A percentile compares a stretch with the other conserved stretches of the same genome.
Conservation (phyloP, 1,140 invertebrate genomes). For the Psix sp. region DNA sequence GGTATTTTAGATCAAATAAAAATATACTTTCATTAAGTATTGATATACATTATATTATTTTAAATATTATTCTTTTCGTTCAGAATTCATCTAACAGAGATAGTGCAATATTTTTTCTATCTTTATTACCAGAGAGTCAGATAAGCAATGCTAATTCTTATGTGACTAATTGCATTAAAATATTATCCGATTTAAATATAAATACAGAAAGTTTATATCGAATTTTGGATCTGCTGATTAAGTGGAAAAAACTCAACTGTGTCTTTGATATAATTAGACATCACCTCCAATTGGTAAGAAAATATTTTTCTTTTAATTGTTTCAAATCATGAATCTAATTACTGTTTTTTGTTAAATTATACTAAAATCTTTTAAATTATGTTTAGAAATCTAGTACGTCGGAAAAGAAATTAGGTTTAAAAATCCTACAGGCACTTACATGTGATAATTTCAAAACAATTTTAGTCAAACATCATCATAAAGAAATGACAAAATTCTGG, state of each 20-base stretch:
- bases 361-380: no score
- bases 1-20: no score
- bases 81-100: constrained; percentile 43
- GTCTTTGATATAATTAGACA: constrained; percentile 29
- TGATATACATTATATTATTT: no score
- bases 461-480: constrained; percentile 39
- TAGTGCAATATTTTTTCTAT: constrained; percentile 54
- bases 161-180: constrained; percentile 11
- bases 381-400: constrained; percentile 11
- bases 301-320: background rate
- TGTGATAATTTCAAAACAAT: constrained; percentile 30
- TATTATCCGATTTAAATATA: constrained; percentile 28
- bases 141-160: constrained; percentile 8
- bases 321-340: background rate
- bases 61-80: background rate
- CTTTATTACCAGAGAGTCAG: constrained; percentile 42
- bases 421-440: constrained; percentile 17
- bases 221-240: constrained; percentile 47
- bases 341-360: background rate
- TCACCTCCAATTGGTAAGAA: background rate
- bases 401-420: constrained; percentile 18
- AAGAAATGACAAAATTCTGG: constrained; percentile 47
- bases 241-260: constrained; percentile 48
- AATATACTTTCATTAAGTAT: background rate
- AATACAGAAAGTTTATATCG: constrained; percentile 28